Evolutionary conservation across 2,888 invertebrate genomes (phyloP).

Genomic region (Zygaena filipendulae): DNA sequence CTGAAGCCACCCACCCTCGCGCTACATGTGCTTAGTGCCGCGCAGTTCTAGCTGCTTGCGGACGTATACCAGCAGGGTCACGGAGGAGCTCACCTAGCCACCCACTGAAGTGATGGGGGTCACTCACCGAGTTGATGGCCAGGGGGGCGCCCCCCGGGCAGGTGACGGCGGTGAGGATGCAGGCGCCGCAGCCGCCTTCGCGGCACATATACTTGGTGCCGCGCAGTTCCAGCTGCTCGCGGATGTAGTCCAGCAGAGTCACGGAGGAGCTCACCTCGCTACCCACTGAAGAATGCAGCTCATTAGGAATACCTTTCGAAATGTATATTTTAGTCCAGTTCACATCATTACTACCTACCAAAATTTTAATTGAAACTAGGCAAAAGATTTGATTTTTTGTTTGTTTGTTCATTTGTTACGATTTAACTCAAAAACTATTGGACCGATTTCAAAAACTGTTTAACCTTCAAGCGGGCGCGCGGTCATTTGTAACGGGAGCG

Average conservation of each 20-base stretch:
- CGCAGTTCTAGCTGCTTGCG: constrained; percentile 12
- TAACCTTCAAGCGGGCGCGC: no score
- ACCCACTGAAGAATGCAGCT: constrained; percentile 27
- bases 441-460: no score
- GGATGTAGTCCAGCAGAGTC: constrained; percentile 68
- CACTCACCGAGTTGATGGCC: constrained; percentile 73
- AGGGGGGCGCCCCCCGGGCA: constrained; percentile 26
- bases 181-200: constrained; percentile 75
- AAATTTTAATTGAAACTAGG: no score
- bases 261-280: constrained; percentile 41
- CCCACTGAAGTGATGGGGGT: no score
- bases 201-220: constrained; percentile 76
- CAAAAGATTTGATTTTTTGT: no score
- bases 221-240: constrained; percentile 60
- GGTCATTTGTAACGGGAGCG: no score
- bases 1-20: constrained; percentile 80
- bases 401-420: no score
- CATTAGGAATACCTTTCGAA: no score
- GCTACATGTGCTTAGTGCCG: constrained; percentile 59
- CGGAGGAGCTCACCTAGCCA: constrained; percentile 68
- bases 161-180: constrained; percentile 51
- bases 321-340: no score
- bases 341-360: no score
- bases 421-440: no score
- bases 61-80: constrained; percentile 66